Evolutionary conservation across 1,140 invertebrate genomes (phyloP).

Genomic region (Meloidogyne floridensis): DNA sequence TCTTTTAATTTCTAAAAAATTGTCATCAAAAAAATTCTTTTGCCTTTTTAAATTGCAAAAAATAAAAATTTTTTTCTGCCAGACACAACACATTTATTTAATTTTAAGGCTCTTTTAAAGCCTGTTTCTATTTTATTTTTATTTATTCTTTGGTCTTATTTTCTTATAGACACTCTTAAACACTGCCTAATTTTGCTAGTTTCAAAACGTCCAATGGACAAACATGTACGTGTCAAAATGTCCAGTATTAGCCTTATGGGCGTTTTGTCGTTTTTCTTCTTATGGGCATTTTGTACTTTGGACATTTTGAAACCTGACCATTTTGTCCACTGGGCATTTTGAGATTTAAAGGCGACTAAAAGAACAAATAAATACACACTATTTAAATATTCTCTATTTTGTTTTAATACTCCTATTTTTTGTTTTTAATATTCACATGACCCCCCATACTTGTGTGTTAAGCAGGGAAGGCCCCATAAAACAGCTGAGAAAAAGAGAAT

Average conservation of each 20-base stretch:
- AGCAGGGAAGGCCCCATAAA: neutral
- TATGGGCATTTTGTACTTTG: neutral
- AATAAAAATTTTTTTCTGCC: neutral
- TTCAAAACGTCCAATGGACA: neutral
- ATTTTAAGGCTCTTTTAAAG: neutral
- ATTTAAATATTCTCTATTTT: neutral
- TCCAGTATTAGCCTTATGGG: neutral
- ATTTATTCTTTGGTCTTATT: neutral
- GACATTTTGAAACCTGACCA: neutral
- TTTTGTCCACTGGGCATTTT: neutral
- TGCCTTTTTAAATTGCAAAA: neutral
- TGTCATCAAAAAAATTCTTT: neutral
- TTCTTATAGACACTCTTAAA: too few relatives aligned
- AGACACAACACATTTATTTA: neutral
- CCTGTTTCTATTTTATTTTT: neutral
- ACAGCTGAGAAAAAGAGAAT: neutral
- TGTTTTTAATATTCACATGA: constrained; percentile 7
- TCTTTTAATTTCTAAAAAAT: neutral
- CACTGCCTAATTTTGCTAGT: too few relatives aligned
- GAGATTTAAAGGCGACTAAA: neutral
- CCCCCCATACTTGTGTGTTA: neutral
- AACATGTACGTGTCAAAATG: neutral
- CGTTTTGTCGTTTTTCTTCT: neutral
- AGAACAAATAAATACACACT: neutral
- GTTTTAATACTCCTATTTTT: neutral